Base-by-base conservation (phyloP, 2,888 invertebrate species). In the Fragum fragum region DNA sequence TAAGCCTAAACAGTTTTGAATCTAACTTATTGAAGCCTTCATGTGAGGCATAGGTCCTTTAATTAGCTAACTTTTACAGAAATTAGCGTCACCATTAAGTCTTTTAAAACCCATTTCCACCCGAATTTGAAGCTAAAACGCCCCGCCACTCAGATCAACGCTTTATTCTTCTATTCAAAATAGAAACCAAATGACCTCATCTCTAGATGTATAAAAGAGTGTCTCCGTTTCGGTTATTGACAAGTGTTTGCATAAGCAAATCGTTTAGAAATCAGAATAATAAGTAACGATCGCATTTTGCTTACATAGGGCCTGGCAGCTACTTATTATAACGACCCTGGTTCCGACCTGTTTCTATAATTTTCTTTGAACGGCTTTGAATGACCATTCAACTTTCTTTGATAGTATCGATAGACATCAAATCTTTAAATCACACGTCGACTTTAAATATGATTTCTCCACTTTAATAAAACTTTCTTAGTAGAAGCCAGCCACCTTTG, bases 41-140 rank as follows among this genome's bases (percentile, higher is more conserved):
- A 47, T 80, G 79, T 79, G 83, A 39, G 83, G 83, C 72, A 66
- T 32, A 21, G 77, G 70, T 70, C 79, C 26, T 66, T 26, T 66
- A 66, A 66, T 66, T 66, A 66, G 66, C 66, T 66, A 23, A 36
- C 66, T 23, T 66, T 66, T 66, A 66, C 42, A n/a, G 66, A 42
- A 36, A 66, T 66, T 66, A 66, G 42, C 42, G 66, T 39, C 21
- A 42, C 66, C 66, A 66, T 66, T 66, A 66, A 66, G 36, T 42
- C 36, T 66, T 66, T 66, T 66, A 23, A 66, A 42, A 39, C 42
- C 42, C 21, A 11, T 47, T 66, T 66, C 66, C 66, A 39, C 26
- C 39, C 26, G 23, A 42, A 66, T 42, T 66, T 42, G 66, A 66
- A 39, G 66, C 66, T 3, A 23, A n/a, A 66, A 66, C 66, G 66